Base-by-base conservation (phyloP, 1,140 invertebrate species). In the Chironomus striatipennis region DNA sequence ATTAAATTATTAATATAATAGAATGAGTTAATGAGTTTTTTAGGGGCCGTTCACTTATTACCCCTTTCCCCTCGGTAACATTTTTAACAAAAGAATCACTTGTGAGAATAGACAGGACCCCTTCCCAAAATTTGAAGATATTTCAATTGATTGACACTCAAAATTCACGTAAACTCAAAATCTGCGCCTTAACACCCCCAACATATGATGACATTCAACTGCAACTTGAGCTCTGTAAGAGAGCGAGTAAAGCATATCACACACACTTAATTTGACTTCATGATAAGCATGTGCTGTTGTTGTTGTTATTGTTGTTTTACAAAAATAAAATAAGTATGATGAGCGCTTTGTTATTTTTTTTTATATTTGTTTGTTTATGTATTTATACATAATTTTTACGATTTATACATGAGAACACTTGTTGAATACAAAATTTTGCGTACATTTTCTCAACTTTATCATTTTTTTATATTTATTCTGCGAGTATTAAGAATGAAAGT, bases 401-500 rank as follows among this genome's bases (percentile, higher is more conserved):
- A 57, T 12, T 57, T 47, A 12, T 12, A n/a, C n/a, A n/a, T 15
- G 47, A 57, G 47, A 57, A 15, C 47, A n/a, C 47, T 57, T n/a
- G 47, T 57, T 57, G 47, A 57, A 57, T 57, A 57, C 12, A 57
- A 57, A 57, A n/a, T 57, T 57, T 57, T 57, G 47, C 47, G 47
- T 57, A 57, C 24, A 34, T 34, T 34, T 34, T 34, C 24, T 34
- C 24, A 34, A 34, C 24, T 34, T 34, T 34, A 34, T 34, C 24
- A 34, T 34, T 57, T 57, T 47, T 47, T 67, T 15, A 15, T 7
- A 6, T 67, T 70, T 70, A 70, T 20, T 70, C 20, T 70, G 18
- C 65, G n/a, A 18, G 65, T 17, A 70, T 20, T 70, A 70, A 21
- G 65, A 70, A 70, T 70, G 65, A 70, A 70, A 70, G 47, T 57